Base-by-base conservation (phyloP, 2,888 invertebrate species). In the Papilio protenor region DNA sequence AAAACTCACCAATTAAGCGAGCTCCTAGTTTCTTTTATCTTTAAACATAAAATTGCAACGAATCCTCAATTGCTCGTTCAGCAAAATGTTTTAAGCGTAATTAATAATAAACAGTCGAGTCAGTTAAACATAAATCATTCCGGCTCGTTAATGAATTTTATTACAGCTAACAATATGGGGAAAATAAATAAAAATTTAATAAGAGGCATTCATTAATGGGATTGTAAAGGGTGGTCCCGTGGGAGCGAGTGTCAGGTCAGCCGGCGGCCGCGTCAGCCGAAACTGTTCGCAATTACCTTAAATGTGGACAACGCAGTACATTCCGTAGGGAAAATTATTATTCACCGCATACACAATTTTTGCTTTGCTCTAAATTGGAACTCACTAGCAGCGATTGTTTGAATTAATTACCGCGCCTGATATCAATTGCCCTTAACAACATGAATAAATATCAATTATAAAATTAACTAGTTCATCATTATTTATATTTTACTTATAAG, bases 241-340 rank as follows among this genome's bases (percentile, higher is more conserved):
- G 94, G 91, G 94, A 90, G 85, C 85, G 88, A 90, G 88, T 91
- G 94, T 93, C 94, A 93, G 92, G 89, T 90, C 89, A 89, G 86
- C 90, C 88, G 88, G 86, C 88, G 88, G 91, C 91, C 88, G 91
- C 90, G 94, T 93, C 94, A 93, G 92, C 92, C 86, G 89, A 90
- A 94, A 94, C 92, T 91, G 92, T 88, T 91, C 88, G 91, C 92
- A 94, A 94, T 94, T 94, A 94, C 92, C 93, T 93, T 93, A 92
- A 94, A 94, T 92, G 92, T 94, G 93, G 93, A 93, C 94, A 94
- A 92, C 92, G 89, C 91, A 90, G 89, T 90, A 86, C 87, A 88
- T 83, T 92, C 93, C 91, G 83, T 84, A 81, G 93, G 94, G 94
- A 92, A 90, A 91, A 92, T 92, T 91, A 93, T 92, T 92, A 94